Evolutionary conservation across 2,888 invertebrate species (phyloP).

Genomic region (Nowickia ferox): DNA sequence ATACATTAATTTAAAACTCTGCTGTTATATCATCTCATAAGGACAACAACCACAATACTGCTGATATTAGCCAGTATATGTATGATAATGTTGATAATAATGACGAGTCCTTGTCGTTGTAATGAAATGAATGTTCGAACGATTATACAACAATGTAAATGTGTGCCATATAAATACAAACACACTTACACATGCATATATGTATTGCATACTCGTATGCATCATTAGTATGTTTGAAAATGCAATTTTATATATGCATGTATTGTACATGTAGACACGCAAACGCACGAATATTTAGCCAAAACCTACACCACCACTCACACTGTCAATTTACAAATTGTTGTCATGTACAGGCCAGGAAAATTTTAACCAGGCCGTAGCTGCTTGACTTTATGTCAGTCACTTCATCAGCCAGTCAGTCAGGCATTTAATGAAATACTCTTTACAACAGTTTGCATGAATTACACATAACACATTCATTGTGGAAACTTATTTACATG

Average conservation of each 20-base stretch:
- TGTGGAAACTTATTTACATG: neutral
- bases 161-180: conserved; percentile 22
- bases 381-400: conserved; percentile 34
- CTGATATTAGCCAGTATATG: conserved; percentile 33
- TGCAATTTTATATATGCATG: neutral
- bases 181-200: neutral
- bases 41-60: conserved; percentile 23
- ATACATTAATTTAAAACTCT: neutral
- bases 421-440: conserved; percentile 37
- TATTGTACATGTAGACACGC: neutral
- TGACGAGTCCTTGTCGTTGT: conserved; percentile 46
- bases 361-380: conserved; percentile 37
- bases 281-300: neutral
- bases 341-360: conserved; percentile 52
- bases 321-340: conserved; percentile 59
- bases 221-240: neutral
- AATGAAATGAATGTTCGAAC: conserved; percentile 49
- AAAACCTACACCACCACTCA: neutral
- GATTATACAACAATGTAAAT: conserved; percentile 58
- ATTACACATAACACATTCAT: conserved; percentile 45
- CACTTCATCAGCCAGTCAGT: conserved; percentile 44
- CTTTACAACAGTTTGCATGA: conserved; percentile 46
- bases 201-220: neutral
- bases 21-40: neutral
- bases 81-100: conserved; percentile 51